Evolutionary conservation across 2,888 invertebrate species (phyloP).

Genomic region (Diabrotica balteata): DNA sequence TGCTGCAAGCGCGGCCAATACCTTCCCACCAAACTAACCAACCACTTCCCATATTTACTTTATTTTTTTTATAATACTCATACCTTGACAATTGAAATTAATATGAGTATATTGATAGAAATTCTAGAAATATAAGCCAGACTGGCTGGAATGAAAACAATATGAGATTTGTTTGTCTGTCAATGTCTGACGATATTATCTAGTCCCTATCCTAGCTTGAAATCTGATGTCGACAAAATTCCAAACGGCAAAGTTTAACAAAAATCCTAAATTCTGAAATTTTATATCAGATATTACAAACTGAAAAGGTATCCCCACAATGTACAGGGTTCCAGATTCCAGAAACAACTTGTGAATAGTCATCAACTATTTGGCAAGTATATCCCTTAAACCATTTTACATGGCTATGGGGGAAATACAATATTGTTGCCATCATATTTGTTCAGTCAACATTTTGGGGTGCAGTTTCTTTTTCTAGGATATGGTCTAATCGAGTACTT

Average conservation of each 20-base stretch:
- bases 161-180: constrained; percentile 32
- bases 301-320: not conserved
- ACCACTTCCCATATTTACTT: constrained; percentile 56
- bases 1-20: constrained; percentile 36
- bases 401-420: no score
- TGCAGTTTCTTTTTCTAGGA: constrained; percentile 8
- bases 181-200: constrained; percentile 24
- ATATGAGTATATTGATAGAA: constrained; percentile 48
- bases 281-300: not conserved
- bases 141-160: constrained; percentile 37
- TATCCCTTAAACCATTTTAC: no score
- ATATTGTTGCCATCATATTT: no score
- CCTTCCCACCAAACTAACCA: constrained; percentile 57
- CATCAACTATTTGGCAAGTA: no score
- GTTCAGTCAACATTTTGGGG: not conserved
- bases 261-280: not conserved
- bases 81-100: constrained; percentile 52
- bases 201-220: constrained; percentile 21
- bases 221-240: not conserved
- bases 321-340: no score
- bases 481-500: constrained; percentile 14
- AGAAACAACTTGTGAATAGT: no score
- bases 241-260: no score
- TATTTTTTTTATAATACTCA: constrained; percentile 55
- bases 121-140: constrained; percentile 44